These are phyloP conservation scores for Saguinus midas DNA, from an alignment of 2,113 vertebrate species.

Conservation along the genomic window DNA sequence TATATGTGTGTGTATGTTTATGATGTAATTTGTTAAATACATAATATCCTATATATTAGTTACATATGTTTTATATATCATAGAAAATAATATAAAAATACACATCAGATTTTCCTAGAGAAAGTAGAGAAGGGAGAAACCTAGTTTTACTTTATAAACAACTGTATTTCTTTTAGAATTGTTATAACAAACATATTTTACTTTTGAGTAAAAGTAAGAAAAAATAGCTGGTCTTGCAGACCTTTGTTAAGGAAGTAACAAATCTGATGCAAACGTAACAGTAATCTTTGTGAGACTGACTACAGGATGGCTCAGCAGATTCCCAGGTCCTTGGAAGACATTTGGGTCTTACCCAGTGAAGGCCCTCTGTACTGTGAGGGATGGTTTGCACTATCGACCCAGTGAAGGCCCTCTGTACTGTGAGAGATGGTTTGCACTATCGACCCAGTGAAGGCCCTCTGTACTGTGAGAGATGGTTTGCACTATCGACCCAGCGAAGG, in stretches of 20 bases:
- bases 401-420: too few species aligned
- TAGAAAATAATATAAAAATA: background rate
- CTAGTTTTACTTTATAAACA: background rate
- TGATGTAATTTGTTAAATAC: background rate
- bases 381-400: too few species aligned
- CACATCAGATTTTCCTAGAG: background rate
- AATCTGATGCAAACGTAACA: background rate
- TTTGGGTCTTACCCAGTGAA: background rate
- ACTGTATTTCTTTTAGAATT: background rate
- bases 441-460: too few species aligned
- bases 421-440: too few species aligned
- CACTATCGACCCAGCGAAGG: background rate
- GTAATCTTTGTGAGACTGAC: background rate
- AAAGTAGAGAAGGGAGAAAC: background rate
- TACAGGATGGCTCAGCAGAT: background rate
- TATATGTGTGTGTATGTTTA: background rate
- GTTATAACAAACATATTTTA: background rate
- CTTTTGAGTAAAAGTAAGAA: background rate
- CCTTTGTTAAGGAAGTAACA: background rate
- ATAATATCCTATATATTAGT: background rate
- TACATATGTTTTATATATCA: background rate
- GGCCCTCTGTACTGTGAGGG: background rate
- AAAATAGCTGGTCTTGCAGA: background rate
- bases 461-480: too few species aligned
- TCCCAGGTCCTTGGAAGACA: background rate